Evolutionary conservation across 2,113 vertebrate species (phyloP).

Genomic region (Carlito syrichta): DNA sequence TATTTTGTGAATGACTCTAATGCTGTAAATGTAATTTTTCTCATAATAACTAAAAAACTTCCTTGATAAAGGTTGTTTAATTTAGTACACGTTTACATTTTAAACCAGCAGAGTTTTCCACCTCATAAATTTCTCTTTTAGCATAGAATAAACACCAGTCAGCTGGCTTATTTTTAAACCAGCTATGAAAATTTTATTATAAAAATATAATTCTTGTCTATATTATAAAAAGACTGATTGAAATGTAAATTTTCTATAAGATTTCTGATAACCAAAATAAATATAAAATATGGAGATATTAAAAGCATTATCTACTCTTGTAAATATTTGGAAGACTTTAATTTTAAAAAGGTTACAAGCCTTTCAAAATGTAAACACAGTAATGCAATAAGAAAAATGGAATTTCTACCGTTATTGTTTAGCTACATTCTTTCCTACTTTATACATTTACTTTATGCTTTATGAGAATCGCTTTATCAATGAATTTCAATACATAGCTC

Average conservation of each 20-base stretch:
- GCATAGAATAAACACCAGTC: neutral
- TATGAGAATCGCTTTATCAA: slow-evolving; percentile 45
- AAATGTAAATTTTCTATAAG: slow-evolving; percentile 54
- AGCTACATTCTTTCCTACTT: neutral
- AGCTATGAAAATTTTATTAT: neutral
- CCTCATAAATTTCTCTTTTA: neutral
- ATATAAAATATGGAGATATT: slow-evolving; percentile 42
- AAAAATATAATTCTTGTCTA: neutral
- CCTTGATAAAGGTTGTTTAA: neutral
- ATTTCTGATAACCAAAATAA: neutral
- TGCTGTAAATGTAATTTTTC: neutral
- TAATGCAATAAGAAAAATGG: neutral
- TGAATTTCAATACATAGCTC: slow-evolving; percentile 58
- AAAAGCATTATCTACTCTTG: slow-evolving; percentile 23
- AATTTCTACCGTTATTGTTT: slow-evolving; percentile 30
- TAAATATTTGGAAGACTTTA: slow-evolving; percentile 27
- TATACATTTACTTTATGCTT: slow-evolving; percentile 53
- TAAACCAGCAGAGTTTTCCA: neutral
- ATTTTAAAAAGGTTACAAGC: slow-evolving; percentile 1
- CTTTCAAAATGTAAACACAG: slow-evolving; percentile 25
- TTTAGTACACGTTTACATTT: neutral
- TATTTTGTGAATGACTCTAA: neutral
- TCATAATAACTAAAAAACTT: neutral
- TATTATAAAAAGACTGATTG: slow-evolving; percentile 5
- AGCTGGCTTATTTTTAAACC: slow-evolving; percentile 7